Conservation (phyloP, 2,888 invertebrate genomes). For the Pristionchus exspectatus region DNA sequence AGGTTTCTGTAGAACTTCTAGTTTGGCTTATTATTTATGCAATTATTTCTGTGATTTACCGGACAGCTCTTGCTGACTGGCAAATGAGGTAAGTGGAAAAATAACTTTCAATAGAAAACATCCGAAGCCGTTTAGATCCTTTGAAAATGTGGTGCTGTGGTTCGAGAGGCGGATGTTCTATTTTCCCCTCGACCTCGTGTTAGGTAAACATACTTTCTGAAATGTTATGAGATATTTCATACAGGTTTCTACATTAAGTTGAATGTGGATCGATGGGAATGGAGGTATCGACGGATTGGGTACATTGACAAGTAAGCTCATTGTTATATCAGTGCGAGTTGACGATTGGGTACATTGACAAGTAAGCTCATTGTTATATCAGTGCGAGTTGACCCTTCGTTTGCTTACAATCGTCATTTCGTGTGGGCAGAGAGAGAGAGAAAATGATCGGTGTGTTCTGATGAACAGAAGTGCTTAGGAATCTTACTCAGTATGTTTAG, state of each 20-base stretch:
- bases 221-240: neutral
- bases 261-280: conserved; percentile 46
- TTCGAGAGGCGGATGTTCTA: conserved; percentile 41
- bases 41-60: conserved; percentile 51
- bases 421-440: conserved; percentile 25
- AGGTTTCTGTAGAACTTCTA: conserved; percentile 40
- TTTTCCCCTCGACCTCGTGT: conserved; percentile 50
- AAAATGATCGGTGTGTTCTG: neutral
- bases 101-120: neutral
- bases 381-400: neutral
- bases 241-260: conserved; percentile 36
- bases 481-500: neutral
- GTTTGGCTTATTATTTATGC: conserved; percentile 52
- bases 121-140: neutral
- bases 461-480: neutral
- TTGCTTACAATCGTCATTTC: neutral
- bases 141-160: conserved; percentile 21
- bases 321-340: conserved; percentile 17
- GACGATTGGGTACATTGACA: conserved; percentile 53
- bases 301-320: conserved; percentile 53
- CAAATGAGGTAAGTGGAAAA: conserved; percentile 12
- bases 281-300: conserved; percentile 45
- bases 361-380: conserved; percentile 33
- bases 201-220: conserved; percentile 29
- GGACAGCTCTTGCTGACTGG: conserved; percentile 29